These are phyloP conservation scores for Norana najaformis DNA, from an alignment of 2,888 invertebrate species.

Conservation along the genomic window DNA sequence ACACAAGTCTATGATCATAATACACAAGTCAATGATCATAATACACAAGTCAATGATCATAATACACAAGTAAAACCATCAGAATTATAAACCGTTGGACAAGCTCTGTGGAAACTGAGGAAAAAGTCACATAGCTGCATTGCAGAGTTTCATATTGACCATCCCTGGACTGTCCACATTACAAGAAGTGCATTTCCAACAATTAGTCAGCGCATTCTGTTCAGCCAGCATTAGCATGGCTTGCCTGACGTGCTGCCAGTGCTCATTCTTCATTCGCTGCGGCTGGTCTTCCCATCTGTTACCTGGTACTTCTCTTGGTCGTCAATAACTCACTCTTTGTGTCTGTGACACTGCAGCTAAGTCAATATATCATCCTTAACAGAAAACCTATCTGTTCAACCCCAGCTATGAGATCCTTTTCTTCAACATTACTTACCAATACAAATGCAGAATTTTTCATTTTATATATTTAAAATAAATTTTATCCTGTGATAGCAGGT, in stretches of 20 bases:
- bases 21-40: no score
- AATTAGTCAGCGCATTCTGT: no score
- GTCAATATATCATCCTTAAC: background rate
- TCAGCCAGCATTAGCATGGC: background rate
- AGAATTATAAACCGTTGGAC: background rate
- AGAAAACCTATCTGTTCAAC: background rate
- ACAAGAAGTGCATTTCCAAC: no score
- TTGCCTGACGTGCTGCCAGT: background rate
- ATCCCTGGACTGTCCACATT: background rate
- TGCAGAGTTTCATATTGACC: background rate
- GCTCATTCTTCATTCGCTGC: background rate
- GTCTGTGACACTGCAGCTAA: background rate
- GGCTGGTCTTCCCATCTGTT: background rate
- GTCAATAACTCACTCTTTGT: background rate
- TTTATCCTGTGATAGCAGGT: background rate
- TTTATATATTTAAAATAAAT: background rate
- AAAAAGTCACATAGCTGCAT: background rate
- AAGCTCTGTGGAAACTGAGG: background rate
- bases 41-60: no score
- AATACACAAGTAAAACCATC: no score
- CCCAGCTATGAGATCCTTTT: background rate
- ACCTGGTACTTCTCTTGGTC: background rate
- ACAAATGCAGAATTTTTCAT: background rate
- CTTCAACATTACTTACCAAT: background rate
- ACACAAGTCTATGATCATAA: no score